phyloP scores from a whole-genome alignment of 2,888 invertebrate species.

The Molorchus minor region DNA sequence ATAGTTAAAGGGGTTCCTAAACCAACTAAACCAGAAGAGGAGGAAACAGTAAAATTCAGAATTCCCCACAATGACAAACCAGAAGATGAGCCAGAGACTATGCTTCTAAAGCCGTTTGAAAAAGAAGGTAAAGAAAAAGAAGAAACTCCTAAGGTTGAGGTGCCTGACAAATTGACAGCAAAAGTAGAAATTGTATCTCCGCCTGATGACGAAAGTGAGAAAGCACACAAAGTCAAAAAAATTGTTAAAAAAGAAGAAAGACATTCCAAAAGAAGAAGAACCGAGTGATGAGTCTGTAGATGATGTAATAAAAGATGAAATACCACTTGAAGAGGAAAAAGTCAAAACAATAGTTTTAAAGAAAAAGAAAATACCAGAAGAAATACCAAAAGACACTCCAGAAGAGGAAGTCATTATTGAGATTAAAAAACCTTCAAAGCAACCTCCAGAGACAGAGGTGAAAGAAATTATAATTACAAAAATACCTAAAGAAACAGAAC shows the following conservation, averaged over 20 bases:
- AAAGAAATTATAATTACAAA: conserved; percentile 44
- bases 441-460: conserved; percentile 46
- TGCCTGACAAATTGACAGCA: conserved; percentile 47
- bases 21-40: conserved; percentile 50
- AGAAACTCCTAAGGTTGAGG: conserved; percentile 57
- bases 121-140: conserved; percentile 61
- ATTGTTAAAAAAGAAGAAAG: background rate
- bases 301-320: conserved; percentile 32
- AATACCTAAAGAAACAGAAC: conserved; percentile 45
- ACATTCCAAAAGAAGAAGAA: conserved; percentile 38
- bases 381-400: conserved; percentile 34
- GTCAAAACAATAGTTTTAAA: conserved; percentile 38
- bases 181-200: conserved; percentile 35
- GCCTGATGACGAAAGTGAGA: conserved; percentile 47
- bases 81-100: conserved; percentile 60
- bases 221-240: conserved; percentile 45
- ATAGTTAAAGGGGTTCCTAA: conserved; percentile 50
- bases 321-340: conserved; percentile 28
- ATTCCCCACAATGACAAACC: conserved; percentile 56
- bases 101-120: conserved; percentile 51
- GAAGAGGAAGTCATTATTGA: conserved; percentile 28
- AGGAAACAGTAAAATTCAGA: conserved; percentile 50
- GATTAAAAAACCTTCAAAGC: conserved; percentile 41
- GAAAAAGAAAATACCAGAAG: conserved; percentile 23
- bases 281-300: conserved; percentile 41